phyloP scores from a whole-genome alignment of 2,888 invertebrate genomes.

The Dicranocentrus wangi region DNA sequence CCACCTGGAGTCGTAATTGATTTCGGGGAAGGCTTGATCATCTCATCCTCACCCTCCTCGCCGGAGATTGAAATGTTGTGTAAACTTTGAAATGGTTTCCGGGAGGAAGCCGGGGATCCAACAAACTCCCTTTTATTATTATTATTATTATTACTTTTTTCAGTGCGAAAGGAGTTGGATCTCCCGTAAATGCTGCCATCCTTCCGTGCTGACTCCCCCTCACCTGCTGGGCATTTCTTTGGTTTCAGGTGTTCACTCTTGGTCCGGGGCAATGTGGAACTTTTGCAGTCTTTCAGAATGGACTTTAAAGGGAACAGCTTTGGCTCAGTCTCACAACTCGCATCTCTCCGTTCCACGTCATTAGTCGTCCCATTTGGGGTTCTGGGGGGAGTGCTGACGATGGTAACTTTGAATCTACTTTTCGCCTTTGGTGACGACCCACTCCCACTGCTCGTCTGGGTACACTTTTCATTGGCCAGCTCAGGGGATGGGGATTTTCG shows the following conservation, averaged over 20 bases:
- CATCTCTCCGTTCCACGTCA: constrained; percentile 43
- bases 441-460: constrained; percentile 25
- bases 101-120: constrained; percentile 2
- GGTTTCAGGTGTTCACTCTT: constrained; percentile 29
- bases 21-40: background rate
- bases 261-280: constrained; percentile 51
- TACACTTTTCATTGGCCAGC: constrained; percentile 45
- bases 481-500: constrained; percentile 33
- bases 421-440: constrained; percentile 29
- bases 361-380: background rate
- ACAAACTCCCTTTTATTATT: background rate
- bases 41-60: constrained; percentile 11
- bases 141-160: too few species aligned
- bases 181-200: constrained; percentile 5
- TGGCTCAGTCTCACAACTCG: constrained; percentile 36
- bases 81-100: constrained; percentile 35
- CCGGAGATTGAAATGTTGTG: constrained; percentile 33
- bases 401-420: constrained; percentile 44
- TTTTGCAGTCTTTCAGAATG: constrained; percentile 50
- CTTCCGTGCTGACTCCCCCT: background rate
- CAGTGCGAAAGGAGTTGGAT: constrained; percentile 15
- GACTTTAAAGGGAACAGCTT: constrained; percentile 42
- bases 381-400: constrained; percentile 36
- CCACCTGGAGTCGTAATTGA: background rate
- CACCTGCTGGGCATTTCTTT: background rate